Evolutionary conservation across 2,888 invertebrate genomes (phyloP), one percentile per base, ranked within the genome.

Genomic region (Parascotia fuliginaria): DNA sequence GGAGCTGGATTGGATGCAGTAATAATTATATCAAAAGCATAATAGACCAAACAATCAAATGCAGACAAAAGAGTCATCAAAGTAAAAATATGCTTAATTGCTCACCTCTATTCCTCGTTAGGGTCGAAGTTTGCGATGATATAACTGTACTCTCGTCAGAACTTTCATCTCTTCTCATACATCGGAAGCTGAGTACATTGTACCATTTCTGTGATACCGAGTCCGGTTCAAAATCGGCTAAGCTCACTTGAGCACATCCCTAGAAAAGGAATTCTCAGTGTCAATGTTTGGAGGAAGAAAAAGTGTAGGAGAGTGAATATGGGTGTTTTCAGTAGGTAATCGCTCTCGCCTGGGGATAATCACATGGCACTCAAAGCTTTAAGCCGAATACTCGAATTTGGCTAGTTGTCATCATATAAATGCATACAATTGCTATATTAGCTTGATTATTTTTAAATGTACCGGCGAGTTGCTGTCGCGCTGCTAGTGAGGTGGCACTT

Each of bases 71-170:
- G n/a, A n/a, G n/a, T n/a, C n/a, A n/a, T n/a, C n/a, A n/a, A n/a
- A n/a, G n/a, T n/a, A n/a, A n/a, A n/a, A n/a, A n/a, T n/a, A n/a
- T n/a, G n/a, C n/a, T n/a, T n/a, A n/a, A n/a, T n/a, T n/a, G n/a
- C 79, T 90, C 75, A 85, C 93, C 95, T 93, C 96, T 96, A 87
- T 97, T 98, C 73, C 98, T 94, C 12, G 98, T 98, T 16, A 98
- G 93, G 0, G 98, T 99, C 1, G 98, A 98, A 0, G 98, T 98
- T 85, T 98, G 98, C 9, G 98, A 98, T 1, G 98, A 97, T 67
- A 98, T 98, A 60, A 98, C 97, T 0, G 98, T 98, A 13, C 98
- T 98, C 82, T 99, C 98, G 81, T 99, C 98, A 15, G 98, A 98
- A 68, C 98, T 98, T 83, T 98, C 98, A 79, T 98, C 98, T 80